A percentile compares a stretch with the other conserved stretches of the same genome.
These are phyloP conservation scores for Lithobates pipiens DNA, from an alignment of 2,797 vertebrate species.

Conservation along the genomic window DNA sequence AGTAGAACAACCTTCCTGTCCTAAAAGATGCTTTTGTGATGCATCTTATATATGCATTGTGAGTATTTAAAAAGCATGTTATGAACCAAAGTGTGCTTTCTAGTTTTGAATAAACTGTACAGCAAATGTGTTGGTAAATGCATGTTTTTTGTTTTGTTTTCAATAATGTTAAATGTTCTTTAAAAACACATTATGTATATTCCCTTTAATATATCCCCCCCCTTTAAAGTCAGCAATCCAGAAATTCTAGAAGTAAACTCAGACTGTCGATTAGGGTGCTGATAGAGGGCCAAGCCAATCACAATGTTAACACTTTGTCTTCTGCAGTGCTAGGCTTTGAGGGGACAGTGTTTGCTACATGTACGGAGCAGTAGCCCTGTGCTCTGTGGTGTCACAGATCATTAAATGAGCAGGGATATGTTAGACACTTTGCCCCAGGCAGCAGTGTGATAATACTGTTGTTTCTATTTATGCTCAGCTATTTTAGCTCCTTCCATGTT, in stretches of 20 bases:
- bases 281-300: background rate
- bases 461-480: constrained; percentile 82
- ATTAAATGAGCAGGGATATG: constrained; percentile 69
- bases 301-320: background rate
- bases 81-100: no score
- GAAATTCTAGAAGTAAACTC: background rate
- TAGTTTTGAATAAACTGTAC: no score
- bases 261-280: background rate
- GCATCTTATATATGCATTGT: no score
- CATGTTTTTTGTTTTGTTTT: no score
- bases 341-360: background rate
- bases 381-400: constrained; percentile 62
- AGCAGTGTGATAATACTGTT: constrained; percentile 72
- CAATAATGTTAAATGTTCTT: no score
- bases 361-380: background rate
- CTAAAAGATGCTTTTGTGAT: no score
- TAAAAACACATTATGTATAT: no score
- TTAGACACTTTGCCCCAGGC: constrained; percentile 72
- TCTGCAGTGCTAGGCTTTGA: background rate
- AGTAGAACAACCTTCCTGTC: no score
- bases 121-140: no score
- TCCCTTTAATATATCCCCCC: background rate
- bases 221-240: background rate
- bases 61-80: no score
- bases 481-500: constrained; percentile 79